phyloP scores from a whole-genome alignment of 2,797 vertebrate genomes.

The Arctocebus calabarensis region DNA sequence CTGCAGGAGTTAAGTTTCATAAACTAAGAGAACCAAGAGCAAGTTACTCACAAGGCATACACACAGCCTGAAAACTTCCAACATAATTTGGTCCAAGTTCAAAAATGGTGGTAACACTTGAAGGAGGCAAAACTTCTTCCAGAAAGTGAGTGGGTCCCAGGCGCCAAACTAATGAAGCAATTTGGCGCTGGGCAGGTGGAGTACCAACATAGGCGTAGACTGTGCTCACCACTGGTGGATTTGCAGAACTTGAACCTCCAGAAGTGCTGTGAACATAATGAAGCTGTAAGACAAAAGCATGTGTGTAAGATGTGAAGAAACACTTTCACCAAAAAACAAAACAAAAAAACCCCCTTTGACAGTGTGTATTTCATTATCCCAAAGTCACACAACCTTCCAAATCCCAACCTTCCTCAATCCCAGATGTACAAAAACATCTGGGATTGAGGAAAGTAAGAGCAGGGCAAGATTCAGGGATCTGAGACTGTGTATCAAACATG shows the following conservation, averaged over 20 bases:
- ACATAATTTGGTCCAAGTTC: conserved; percentile 97
- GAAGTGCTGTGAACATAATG: conserved; percentile 97
- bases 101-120: conserved; percentile 93
- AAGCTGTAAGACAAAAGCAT: conserved; percentile 87
- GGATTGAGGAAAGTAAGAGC: background rate
- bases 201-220: conserved; percentile 96
- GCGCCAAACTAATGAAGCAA: conserved; percentile 96
- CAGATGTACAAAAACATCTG: background rate
- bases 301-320: background rate
- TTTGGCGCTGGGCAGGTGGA: conserved; percentile 95
- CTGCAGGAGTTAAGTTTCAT: background rate
- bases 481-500: accelerated
- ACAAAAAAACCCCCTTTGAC: background rate
- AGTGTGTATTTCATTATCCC: background rate
- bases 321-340: accelerated
- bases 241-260: conserved; percentile 95
- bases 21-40: background rate
- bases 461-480: background rate
- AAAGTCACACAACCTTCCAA: background rate
- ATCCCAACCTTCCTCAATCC: no score
- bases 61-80: conserved; percentile 97
- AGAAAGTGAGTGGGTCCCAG: conserved; percentile 97
- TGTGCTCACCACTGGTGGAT: conserved; percentile 95
- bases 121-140: conserved; percentile 96
- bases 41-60: conserved; percentile 93